Percentiles rank a stretch among this genome's conserved stretches.
Conservation (phyloP, 2,888 invertebrate genomes). For the Rotaria magnacalcarata region DNA sequence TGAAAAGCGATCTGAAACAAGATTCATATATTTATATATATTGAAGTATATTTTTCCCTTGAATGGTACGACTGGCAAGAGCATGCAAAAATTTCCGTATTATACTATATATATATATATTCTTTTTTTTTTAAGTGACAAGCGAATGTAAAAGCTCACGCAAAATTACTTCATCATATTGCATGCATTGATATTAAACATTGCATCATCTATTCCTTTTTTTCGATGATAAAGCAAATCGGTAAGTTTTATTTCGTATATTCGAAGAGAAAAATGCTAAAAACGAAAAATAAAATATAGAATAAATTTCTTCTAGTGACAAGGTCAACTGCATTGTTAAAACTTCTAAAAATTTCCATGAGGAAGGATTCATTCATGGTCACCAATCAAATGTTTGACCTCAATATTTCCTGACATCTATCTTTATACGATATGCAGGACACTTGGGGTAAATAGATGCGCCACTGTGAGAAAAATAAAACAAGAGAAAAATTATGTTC, state of each 20-base stretch:
- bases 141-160: not conserved
- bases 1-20: not conserved
- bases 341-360: not conserved
- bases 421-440: not conserved
- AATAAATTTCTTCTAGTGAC: not conserved
- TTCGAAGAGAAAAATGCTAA: not conserved
- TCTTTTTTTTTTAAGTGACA: not conserved
- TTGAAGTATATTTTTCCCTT: not conserved
- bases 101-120: not conserved
- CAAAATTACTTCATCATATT: constrained; percentile 8
- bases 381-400: not conserved
- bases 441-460: too few species aligned
- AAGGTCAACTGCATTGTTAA: not conserved
- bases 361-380: not conserved
- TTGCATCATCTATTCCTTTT: constrained; percentile 5
- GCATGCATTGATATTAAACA: not conserved
- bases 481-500: too few species aligned
- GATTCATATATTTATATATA: not conserved
- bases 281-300: not conserved
- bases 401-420: not conserved
- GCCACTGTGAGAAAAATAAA: too few species aligned
- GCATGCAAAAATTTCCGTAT: not conserved
- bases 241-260: not conserved
- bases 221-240: not conserved
- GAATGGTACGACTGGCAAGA: not conserved